These are phyloP conservation scores for Mormoops blainvillei DNA, from an alignment of 2,113 vertebrate genomes.

Conservation along the genomic window DNA sequence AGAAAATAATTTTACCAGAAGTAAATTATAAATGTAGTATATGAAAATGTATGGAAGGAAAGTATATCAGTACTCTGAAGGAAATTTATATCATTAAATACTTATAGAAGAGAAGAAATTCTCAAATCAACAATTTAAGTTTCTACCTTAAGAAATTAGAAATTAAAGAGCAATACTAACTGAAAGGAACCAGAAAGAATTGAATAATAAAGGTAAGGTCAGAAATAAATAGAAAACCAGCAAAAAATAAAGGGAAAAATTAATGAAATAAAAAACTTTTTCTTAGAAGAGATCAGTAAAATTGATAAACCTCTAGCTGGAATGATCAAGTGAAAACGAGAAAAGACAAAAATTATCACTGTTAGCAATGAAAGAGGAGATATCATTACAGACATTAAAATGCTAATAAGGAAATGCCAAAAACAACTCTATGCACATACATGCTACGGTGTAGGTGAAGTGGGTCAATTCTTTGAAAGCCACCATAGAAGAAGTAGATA, in stretches of 20 bases:
- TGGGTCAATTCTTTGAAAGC: neutral
- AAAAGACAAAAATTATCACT: neutral
- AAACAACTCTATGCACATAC: neutral
- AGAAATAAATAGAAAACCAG: neutral
- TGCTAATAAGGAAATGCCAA: neutral
- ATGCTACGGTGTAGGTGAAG: neutral
- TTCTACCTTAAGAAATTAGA: neutral
- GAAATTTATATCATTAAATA: neutral
- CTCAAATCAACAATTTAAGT: neutral
- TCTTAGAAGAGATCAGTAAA: neutral
- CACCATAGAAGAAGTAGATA: neutral
- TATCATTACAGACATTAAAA: neutral
- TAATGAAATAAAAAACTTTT: neutral
- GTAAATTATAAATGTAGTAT: neutral
- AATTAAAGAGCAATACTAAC: neutral
- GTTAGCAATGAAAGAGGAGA: neutral
- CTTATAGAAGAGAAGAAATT: neutral
- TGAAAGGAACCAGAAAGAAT: neutral
- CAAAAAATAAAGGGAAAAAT: neutral
- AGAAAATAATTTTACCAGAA: neutral
- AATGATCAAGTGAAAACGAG: neutral
- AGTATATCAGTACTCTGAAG: neutral
- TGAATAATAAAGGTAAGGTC: neutral
- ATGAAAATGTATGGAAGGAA: neutral
- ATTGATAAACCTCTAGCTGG: neutral